These are phyloP conservation scores for Nannobrachium achirus DNA, from an alignment of 2,113 vertebrate genomes.

Conservation along the genomic window DNA sequence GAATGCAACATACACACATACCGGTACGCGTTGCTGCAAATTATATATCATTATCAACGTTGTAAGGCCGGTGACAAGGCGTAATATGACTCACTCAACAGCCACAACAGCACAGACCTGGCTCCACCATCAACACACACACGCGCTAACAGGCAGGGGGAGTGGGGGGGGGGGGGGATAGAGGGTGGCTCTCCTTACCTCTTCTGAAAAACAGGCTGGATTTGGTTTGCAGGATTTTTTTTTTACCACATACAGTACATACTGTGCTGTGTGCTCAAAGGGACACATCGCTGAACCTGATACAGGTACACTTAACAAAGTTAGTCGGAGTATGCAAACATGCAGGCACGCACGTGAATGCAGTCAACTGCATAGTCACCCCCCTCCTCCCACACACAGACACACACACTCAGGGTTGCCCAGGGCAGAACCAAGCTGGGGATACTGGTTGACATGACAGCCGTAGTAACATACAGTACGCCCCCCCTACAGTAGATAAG, in stretches of 20 bases:
- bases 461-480: neutral
- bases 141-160: slow-evolving; percentile 3
- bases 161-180: neutral
- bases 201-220: slow-evolving; percentile 10
- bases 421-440: neutral
- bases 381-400: slow-evolving; percentile 6
- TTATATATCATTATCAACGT: slow-evolving; percentile 38
- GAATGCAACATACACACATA: neutral
- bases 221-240: slow-evolving; percentile 26
- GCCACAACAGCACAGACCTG: slow-evolving; percentile 31
- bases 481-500: slow-evolving; percentile 12
- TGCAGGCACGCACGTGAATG: slow-evolving; percentile 4
- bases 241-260: slow-evolving; percentile 45
- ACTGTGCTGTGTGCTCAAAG: too few species aligned
- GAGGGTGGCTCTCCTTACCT: neutral
- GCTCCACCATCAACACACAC: too few species aligned
- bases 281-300: too few species aligned
- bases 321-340: slow-evolving; percentile 39
- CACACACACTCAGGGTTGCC: slow-evolving; percentile 9
- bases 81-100: slow-evolving; percentile 42
- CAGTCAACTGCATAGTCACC: slow-evolving; percentile 5
- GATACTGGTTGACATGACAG: neutral
- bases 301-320: slow-evolving; percentile 48
- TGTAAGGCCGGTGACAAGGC: slow-evolving; percentile 31
- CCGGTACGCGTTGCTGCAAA: slow-evolving; percentile 7